phyloP scores from a whole-genome alignment of 2,888 invertebrate species.

The Epirrhoe tristata region DNA sequence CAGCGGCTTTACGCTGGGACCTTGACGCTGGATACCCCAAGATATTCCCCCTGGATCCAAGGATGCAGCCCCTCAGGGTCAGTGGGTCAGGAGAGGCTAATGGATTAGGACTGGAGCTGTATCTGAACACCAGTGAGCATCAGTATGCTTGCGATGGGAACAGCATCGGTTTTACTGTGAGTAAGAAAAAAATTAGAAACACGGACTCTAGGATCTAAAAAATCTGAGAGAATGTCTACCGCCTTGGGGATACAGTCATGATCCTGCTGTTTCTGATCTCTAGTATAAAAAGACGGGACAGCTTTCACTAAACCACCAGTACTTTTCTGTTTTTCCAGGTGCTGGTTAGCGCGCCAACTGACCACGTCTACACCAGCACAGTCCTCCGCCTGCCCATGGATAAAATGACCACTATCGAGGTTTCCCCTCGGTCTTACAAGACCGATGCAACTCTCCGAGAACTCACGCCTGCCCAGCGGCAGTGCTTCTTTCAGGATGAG shows the following conservation, averaged over 20 bases:
- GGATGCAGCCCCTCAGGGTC: constrained; percentile 65
- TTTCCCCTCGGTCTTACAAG: constrained; percentile 74
- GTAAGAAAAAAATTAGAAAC: constrained; percentile 36
- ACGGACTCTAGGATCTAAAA: too few relatives aligned
- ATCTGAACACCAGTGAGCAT: constrained; percentile 73
- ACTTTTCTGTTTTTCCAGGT: constrained; percentile 55
- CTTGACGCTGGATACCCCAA: constrained; percentile 74
- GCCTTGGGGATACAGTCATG: too few relatives aligned
- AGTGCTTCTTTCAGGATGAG: constrained; percentile 79
- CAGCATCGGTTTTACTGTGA: constrained; percentile 76
- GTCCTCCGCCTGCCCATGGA: constrained; percentile 78
- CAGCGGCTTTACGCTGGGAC: constrained; percentile 63
- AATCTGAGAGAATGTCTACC: too few relatives aligned
- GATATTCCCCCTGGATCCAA: constrained; percentile 65
- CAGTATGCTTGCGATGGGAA: constrained; percentile 76
- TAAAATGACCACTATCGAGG: constrained; percentile 76
- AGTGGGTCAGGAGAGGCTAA: constrained; percentile 76
- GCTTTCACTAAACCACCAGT: neutral
- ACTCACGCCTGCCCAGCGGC: constrained; percentile 65
- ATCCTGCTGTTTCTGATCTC: too few relatives aligned
- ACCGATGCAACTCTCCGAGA: constrained; percentile 67
- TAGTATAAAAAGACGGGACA: too few relatives aligned
- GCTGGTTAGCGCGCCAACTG: constrained; percentile 73
- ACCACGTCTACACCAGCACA: constrained; percentile 75
- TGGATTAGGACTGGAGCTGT: constrained; percentile 75